phyloP scores from a whole-genome alignment of 2,888 invertebrate genomes.

The Spisula solida region DNA sequence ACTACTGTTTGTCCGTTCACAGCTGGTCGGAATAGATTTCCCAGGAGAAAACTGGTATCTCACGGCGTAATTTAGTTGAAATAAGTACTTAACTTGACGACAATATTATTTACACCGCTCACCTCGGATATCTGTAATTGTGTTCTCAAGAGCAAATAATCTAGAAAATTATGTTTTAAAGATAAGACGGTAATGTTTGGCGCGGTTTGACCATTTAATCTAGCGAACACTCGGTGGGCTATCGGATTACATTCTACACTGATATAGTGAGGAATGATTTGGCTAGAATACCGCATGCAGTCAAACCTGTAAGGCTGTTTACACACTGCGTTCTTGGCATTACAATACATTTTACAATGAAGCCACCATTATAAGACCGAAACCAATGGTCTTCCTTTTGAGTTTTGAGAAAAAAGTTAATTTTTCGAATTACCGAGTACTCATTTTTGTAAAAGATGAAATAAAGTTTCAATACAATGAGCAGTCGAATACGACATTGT shows the following conservation, averaged over 20 bases:
- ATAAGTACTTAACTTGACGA: background rate
- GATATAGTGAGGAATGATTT: slow-evolving; percentile 11
- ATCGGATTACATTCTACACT: background rate
- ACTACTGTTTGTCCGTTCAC: slow-evolving; percentile 5
- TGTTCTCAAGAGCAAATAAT: slow-evolving; percentile 12
- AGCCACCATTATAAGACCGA: too few relatives aligned
- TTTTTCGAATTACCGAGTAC: too few relatives aligned
- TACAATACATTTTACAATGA: too few relatives aligned
- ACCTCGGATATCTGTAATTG: background rate
- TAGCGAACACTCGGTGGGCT: background rate
- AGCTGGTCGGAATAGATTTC: slow-evolving; percentile 4
- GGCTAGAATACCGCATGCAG: background rate
- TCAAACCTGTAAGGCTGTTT: background rate
- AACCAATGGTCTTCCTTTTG: too few relatives aligned
- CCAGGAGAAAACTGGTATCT: slow-evolving; percentile 24
- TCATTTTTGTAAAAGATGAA: too few relatives aligned
- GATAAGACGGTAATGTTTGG: background rate
- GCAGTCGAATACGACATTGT: too few relatives aligned
- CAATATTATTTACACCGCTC: background rate
- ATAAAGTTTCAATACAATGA: too few relatives aligned
- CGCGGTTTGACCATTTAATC: slow-evolving; percentile 19
- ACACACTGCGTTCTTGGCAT: background rate
- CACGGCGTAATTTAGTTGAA: background rate
- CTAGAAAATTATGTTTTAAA: slow-evolving; percentile 21
- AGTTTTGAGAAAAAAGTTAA: too few relatives aligned